These are phyloP conservation scores for Datnioides undecimradiatus DNA, from an alignment of 2,113 vertebrate genomes.

Conservation along the genomic window DNA sequence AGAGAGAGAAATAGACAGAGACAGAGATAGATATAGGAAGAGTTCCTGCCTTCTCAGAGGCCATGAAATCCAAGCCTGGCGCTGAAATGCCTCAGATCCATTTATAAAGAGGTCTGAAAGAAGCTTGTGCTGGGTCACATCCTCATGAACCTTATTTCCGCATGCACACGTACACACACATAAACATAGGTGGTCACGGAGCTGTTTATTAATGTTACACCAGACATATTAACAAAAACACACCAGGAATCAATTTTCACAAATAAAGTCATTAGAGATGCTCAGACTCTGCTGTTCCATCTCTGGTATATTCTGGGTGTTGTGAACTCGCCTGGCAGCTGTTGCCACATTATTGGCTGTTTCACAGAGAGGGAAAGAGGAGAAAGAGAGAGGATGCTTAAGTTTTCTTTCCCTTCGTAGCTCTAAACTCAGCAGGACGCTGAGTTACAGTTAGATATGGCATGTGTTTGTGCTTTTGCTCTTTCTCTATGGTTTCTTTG, in stretches of 20 bases:
- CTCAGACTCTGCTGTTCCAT: conserved; percentile 41
- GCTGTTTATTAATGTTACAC: conserved; percentile 52
- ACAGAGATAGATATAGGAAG: conserved; percentile 61
- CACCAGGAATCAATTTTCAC: conserved; percentile 62
- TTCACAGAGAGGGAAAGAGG: conserved; percentile 50
- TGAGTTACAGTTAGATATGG: conserved; percentile 56
- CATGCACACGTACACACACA: neutral
- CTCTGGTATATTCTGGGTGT: conserved; percentile 33
- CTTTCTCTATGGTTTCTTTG: conserved; percentile 43
- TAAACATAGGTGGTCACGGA: conserved; percentile 23
- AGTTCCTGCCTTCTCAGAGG: conserved; percentile 61
- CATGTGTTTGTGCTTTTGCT: conserved; percentile 53
- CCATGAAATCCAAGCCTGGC: conserved; percentile 74
- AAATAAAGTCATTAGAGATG: conserved; percentile 69
- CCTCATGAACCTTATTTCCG: conserved; percentile 23
- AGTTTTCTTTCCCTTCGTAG: conserved; percentile 3
- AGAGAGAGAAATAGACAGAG: conserved; percentile 37
- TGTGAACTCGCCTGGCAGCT: conserved; percentile 39
- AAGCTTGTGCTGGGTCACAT: conserved; percentile 56
- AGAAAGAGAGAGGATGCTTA: conserved; percentile 52
- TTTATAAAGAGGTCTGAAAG: conserved; percentile 69
- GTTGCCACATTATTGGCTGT: conserved; percentile 42
- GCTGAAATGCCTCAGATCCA: conserved; percentile 65
- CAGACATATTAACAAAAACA: conserved; percentile 57
- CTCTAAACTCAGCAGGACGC: conserved; percentile 36